Evolutionary conservation across 2,888 invertebrate species (phyloP).

Genomic region (Agrochola macilenta): DNA sequence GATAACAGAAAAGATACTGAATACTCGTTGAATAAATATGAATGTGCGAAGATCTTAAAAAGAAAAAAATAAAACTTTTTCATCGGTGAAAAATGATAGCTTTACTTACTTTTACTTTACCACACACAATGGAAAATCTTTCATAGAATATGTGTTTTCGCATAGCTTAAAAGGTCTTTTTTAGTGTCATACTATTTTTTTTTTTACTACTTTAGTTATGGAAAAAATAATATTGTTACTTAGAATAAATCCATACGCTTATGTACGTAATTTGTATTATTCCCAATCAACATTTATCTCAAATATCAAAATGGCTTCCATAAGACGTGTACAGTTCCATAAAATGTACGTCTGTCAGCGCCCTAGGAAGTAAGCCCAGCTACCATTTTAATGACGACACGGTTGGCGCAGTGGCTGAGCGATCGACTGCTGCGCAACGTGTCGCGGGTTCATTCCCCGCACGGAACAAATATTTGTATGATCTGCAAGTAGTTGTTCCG

Average conservation of each 20-base stretch:
- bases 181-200: neutral
- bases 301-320: neutral
- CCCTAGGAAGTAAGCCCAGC: neutral
- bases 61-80: conserved; percentile 18
- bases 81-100: neutral
- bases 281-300: neutral
- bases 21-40: neutral
- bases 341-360: too few relatives aligned
- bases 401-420: too few relatives aligned
- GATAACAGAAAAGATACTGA: neutral
- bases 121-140: conserved; percentile 10
- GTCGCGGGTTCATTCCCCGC: too few relatives aligned
- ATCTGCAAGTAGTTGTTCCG: too few relatives aligned
- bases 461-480: too few relatives aligned
- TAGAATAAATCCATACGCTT: neutral
- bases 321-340: too few relatives aligned
- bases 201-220: neutral
- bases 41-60: neutral
- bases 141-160: neutral
- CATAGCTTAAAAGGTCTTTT: neutral
- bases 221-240: neutral
- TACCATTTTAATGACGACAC: too few relatives aligned
- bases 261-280: neutral
- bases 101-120: neutral
- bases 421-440: too few relatives aligned